These are phyloP conservation scores for Pseudorasbora parva DNA, from an alignment of 2,113 vertebrate genomes.

Conservation along the genomic window DNA sequence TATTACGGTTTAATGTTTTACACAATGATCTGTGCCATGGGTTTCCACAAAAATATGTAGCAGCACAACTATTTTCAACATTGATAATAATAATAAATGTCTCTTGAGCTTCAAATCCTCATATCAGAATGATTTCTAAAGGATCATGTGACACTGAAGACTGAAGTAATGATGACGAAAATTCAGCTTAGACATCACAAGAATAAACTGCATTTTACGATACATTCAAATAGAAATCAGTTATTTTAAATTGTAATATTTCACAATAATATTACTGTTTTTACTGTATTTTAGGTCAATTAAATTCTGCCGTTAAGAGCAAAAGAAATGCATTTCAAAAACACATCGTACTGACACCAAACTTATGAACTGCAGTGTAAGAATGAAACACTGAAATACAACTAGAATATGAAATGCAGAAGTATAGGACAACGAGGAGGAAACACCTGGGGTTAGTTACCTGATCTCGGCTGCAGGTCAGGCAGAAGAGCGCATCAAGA, in stretches of 20 bases:
- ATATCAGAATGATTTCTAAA: not conserved
- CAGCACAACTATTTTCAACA: not conserved
- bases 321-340: not conserved
- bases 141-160: not conserved
- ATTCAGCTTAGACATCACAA: not conserved
- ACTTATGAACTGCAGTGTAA: not conserved
- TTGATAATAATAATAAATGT: not conserved
- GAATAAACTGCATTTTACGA: not conserved
- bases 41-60: not conserved
- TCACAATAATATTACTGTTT: not conserved
- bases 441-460: not conserved
- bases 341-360: not conserved
- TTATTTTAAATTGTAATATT: not conserved
- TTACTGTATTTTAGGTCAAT: not conserved
- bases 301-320: not conserved
- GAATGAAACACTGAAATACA: not conserved
- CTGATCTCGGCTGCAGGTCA: slow-evolving; percentile 13
- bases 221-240: not conserved
- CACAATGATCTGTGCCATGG: not conserved
- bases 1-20: not conserved
- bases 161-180: not conserved
- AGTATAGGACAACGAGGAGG: not conserved
- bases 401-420: not conserved
- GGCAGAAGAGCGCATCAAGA: slow-evolving; percentile 21
- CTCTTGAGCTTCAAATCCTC: not conserved